Base-by-base conservation (phyloP, 2,797 vertebrate species). In the Hirundo rustica region DNA sequence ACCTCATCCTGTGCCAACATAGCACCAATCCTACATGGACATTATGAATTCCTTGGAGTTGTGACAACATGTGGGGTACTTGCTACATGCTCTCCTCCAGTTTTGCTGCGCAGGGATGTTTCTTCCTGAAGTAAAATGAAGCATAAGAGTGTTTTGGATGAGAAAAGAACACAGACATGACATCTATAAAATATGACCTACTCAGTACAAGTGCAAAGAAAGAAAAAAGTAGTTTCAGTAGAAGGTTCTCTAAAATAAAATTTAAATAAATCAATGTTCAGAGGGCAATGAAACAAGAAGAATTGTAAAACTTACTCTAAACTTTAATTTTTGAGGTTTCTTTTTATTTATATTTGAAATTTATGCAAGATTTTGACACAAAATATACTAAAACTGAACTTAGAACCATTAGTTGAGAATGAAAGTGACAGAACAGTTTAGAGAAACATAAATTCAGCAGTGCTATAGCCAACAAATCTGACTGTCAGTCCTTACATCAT, bases 361-460 rank as follows among this genome's bases (percentile, higher is more conserved):
- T 20, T 74, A 57, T 84, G 34, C 34, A 82, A 60, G 11, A 22
- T 87, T 94, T 85, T 93, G 38, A 61, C 53, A 67, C 15, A 78
- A 77, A 93, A 6, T 67, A 20, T 65, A 50, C 22, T 72, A 36
- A 29, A 85, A 32, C 11, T 57, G 38, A 76, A 70, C 51, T 73
- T 54, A 85, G n/a, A 93, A 61, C 45, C 1, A 7, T 87, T 89
- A 92, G 79, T 50, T 92, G 38, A 83, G 53, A 90, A 48, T 22
- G 50, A 16, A 85, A 85, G 38, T 57, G 72, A 83, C 48, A 85
- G 34, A 91, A 77, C 7, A 53, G 20, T 85, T 91, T 77, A 89
- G 60, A 85, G 66, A 91, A 95, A 73, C 50, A 71, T 85, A 89
- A 90, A 89, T 73, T 87, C 77, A 87, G 11, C 60, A 58, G 12